Percentiles rank a stretch among this genome's conserved stretches.
These are phyloP conservation scores for Ganaspis brasiliensis DNA, from an alignment of 2,888 invertebrate genomes.

Conservation along the genomic window DNA sequence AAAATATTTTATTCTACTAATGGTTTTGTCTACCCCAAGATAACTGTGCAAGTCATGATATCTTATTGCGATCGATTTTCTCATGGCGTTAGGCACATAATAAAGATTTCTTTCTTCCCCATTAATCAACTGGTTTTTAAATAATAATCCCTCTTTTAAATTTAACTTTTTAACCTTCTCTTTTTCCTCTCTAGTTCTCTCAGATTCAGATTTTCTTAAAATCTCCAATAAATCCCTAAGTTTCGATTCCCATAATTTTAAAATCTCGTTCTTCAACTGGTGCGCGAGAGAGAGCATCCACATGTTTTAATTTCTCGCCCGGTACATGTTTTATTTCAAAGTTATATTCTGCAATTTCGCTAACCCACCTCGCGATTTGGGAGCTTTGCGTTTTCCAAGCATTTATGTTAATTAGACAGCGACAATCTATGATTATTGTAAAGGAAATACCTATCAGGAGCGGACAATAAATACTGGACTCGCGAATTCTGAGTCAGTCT, in stretches of 20 bases:
- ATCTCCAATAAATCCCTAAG: conserved; percentile 3
- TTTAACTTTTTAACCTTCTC: not conserved
- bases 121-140: not conserved
- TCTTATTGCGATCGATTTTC: not conserved
- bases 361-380: conserved; percentile 44
- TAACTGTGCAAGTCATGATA: not conserved
- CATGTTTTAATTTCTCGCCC: conserved; percentile 29
- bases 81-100: not conserved
- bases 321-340: conserved; percentile 24
- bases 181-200: not conserved
- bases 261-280: not conserved
- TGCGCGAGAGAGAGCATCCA: conserved; percentile 32
- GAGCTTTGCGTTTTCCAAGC: conserved; percentile 48
- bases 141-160: not conserved
- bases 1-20: not conserved
- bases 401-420: conserved; percentile 6
- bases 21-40: conserved; percentile 1
- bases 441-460: conserved; percentile 34
- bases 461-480: conserved; percentile 54
- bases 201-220: not conserved
- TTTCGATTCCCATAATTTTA: not conserved
- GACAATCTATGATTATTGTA: conserved; percentile 39
- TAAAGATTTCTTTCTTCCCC: not conserved
- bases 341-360: conserved; percentile 31
- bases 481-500: conserved; percentile 51